Base-by-base conservation (phyloP, 2,113 vertebrate genomes). In the Nansenia antarctica region DNA sequence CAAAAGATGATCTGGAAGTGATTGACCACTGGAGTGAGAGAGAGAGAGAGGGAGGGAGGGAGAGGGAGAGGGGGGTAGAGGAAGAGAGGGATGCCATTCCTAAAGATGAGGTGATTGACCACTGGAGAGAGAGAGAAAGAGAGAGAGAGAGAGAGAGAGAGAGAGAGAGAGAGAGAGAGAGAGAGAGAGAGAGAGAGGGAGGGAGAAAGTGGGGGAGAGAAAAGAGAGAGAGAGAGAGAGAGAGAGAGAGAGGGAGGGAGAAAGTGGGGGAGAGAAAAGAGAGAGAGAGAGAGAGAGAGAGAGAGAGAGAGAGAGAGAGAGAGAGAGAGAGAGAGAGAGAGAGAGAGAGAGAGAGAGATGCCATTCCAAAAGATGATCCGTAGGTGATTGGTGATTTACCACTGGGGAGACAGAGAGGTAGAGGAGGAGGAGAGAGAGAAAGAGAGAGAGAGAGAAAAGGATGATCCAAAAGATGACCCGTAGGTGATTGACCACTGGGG, bases 151-250 rank as follows among this genome's bases (percentile, higher is more conserved):
- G n/a, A n/a, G n/a, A n/a, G n/a, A n/a, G n/a, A n/a, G 89, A 59
- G 26, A 42, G 54, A 88, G 80, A 53, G 34, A 88, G 85, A 91
- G 88, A 86, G 89, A 89, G 93, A 91, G 82, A 91, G 88, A 76
- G 82, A 80, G 82, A 79, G 88, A 88, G 92, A 87, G 86, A 92
- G 85, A n/a, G n/a, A n/a, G n/a, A n/a, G n/a, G n/a, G n/a, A n/a
- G n/a, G n/a, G n/a, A n/a, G n/a, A n/a, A n/a, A n/a, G n/a, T n/a
- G n/a, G n/a, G n/a, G n/a, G n/a, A n/a, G n/a, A n/a, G n/a, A n/a
- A n/a, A n/a, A n/a, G n/a, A 9, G 45, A 49, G n/a, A 49, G 39
- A 42, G n/a, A n/a, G 39, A 42, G 39, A 18, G 3, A 42, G 14
- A 15, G 35, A 39, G 35, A 39, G 35, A 12, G 35, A 39, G 35